Evolutionary conservation across 2,113 vertebrate species (phyloP).

Genomic region (Anoplopoma fimbria): DNA sequence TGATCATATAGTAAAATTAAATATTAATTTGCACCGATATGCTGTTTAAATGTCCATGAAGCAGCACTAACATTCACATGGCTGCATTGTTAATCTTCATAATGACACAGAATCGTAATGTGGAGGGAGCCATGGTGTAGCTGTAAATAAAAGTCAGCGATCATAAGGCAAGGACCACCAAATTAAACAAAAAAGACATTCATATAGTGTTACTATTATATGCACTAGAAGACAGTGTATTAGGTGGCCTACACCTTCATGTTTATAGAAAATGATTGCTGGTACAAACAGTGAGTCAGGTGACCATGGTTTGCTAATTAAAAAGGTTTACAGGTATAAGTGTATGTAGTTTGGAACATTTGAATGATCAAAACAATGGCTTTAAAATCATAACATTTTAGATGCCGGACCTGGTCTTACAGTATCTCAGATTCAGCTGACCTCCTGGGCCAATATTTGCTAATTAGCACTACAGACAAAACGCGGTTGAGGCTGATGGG

Average conservation of each 20-base stretch:
- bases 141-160: slow-evolving; percentile 28
- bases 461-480: no score
- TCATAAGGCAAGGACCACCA: not conserved
- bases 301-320: not conserved
- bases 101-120: slow-evolving; percentile 23
- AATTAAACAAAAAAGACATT: not conserved
- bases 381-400: no score
- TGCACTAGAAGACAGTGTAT: not conserved
- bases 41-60: slow-evolving; percentile 64
- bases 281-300: not conserved
- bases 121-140: slow-evolving; percentile 8
- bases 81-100: slow-evolving; percentile 42
- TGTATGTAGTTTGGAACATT: no score
- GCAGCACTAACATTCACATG: slow-evolving; percentile 37
- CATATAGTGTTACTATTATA: not conserved
- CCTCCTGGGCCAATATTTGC: no score
- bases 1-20: slow-evolving; percentile 54
- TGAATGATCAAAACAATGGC: no score
- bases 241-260: not conserved
- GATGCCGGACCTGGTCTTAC: no score
- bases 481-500: no score
- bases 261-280: not conserved
- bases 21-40: slow-evolving; percentile 64
- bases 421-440: no score
- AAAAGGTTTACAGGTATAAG: not conserved